phyloP scores from a whole-genome alignment of 2,113 vertebrate species.

The Phylloscopus trochilus region DNA sequence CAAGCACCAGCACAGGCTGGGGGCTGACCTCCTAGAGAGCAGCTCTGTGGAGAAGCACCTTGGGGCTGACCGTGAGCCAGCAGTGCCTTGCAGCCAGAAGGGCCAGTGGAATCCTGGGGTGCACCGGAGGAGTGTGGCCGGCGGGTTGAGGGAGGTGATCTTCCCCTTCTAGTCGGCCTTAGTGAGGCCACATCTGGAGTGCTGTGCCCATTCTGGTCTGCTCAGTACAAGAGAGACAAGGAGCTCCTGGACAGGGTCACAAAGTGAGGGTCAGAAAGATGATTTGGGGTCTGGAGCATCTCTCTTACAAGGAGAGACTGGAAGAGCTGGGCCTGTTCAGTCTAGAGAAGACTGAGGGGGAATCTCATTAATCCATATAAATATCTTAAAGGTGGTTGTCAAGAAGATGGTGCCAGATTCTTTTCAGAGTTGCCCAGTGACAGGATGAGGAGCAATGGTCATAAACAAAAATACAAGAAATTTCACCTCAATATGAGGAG shows the following conservation, averaged over 20 bases:
- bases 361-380: neutral
- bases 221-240: neutral
- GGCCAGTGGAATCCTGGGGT: neutral
- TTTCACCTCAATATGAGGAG: neutral
- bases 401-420: neutral
- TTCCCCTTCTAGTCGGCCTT: fast-evolving
- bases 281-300: neutral
- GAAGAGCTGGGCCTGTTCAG: neutral
- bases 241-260: neutral
- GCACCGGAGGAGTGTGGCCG: neutral
- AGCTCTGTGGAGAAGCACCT: neutral
- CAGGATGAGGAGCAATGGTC: neutral
- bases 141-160: neutral
- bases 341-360: neutral
- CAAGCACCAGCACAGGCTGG: neutral
- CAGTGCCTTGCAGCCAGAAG: neutral
- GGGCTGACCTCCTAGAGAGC: neutral
- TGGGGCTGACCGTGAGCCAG: neutral
- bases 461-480: neutral
- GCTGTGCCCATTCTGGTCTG: neutral
- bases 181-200: neutral
- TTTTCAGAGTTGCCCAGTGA: neutral
- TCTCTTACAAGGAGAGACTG: neutral
- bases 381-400: too few species aligned
- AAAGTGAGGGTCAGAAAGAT: neutral